Base-by-base conservation (phyloP, 2,888 invertebrate genomes). In the Conops quadrifasciatus region DNA sequence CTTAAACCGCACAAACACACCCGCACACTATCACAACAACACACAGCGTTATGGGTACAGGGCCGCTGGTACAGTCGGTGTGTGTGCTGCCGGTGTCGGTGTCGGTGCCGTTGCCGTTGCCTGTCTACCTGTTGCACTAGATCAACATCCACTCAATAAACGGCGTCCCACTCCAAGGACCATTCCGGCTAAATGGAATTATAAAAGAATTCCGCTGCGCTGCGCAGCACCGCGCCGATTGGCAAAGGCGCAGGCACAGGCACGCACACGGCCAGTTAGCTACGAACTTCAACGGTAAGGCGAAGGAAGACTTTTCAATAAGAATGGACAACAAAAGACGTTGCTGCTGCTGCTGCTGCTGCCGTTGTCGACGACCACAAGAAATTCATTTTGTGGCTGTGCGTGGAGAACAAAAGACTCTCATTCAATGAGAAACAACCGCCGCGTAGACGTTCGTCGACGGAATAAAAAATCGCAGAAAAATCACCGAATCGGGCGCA, bases 131-230 rank as follows among this genome's bases (percentile, higher is more conserved):
- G 24, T 67, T 26, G 26, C 16, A 28, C 24, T n/a, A 36, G 15
- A 16, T 21, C 56, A 28, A 21, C 56, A 36, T 5, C 36, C 7
- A 43, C 68, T 21, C 68, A 28, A 49, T 51, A 76, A 75, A 75
- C 75, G 76, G 4, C 36, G 36, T 75, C 70, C 75, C 74, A 81
- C 79, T 82, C 79, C 82, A 82, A 83, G 83, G 73, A 72, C 75
- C 74, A 82, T 83, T 83, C 83, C 81, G 79, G 80, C 80, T 82
- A 82, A 82, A 81, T 79, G 79, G 80, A 81, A 79, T 82, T 82
- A 80, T 80, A 81, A 82, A 82, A 80, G 81, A 82, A 82, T 81
- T 80, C 81, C 76, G 72, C 75, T 73, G 59, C 53, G 21, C 13
- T 7, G 36, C 21, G 24, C 21, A 21, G 24, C 9, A 68, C 49